Evolutionary conservation across 1,140 invertebrate species (phyloP), one percentile per base, ranked within the genome.

Genomic region (Nasonia vitripennis): DNA sequence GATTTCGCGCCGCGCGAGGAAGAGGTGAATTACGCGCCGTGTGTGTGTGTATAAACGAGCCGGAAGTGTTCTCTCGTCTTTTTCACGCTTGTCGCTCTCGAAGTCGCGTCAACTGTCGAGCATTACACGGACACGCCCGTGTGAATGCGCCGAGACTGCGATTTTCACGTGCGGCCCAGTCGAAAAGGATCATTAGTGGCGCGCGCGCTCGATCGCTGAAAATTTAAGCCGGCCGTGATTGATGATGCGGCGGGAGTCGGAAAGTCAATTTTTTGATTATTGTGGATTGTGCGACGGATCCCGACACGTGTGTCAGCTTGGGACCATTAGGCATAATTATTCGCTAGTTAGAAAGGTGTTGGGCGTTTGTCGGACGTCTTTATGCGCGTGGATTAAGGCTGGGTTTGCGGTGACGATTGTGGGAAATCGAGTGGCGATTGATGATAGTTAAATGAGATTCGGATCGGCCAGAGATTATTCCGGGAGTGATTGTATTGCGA

Each of bases 281-380:
- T 62, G 20, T 17, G 12, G 27, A n/a, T 37, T 37, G 3, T 2
- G 12, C 6, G 11, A 12, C 7, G 70, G 27, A 27, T 27, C 27
- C 27, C 27, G 27, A 27, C 12, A 17, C 2, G 3, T 20, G 74
- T 12, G 9, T 0, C 45, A n/a, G 6, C 12, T 51, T 37, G 34
- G 55, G 31, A 31, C 51, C 48, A 75, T 75, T 77, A 77, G 10
- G 73, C 31, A 27, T 77, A 78, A 77, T 83, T 62, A 68, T 75
- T 37, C 37, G 81, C 81, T 83, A 34, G 81, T 83, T 83, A 78
- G 37, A 45, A 34, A 14, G 45, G 1, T 31, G 31, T 20, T 20
- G 2, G 37, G 4, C 17, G 17, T 45, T 17, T 45, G 37, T 12
- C n/a, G 7, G 20, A 48, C 23, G 68, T 37, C 51, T 68, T 77